Evolutionary conservation across 2,888 invertebrate genomes (phyloP), one percentile per base, ranked within the genome.

Genomic region (Pasiphila rectangulata): DNA sequence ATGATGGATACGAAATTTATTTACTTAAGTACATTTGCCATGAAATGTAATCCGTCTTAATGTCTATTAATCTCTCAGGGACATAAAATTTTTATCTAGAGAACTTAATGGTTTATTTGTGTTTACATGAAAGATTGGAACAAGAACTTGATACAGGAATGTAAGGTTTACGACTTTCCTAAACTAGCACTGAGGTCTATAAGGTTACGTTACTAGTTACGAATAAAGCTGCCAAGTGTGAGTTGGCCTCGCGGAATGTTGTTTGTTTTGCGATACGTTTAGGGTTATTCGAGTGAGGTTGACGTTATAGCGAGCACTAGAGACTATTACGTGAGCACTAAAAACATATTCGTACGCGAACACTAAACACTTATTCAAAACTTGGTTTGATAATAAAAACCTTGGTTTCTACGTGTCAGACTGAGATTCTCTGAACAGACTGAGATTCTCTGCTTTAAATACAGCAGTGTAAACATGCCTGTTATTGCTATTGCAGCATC

Each of bases 1-100:
- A 86, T 82, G 84, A 76, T 74, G 73, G 75, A 81, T 80, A 75
- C 77, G 63, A 72, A 75, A 80, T 80, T 73, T 81, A 81, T 83
- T 77, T 77, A 78, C 77, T 79, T 80, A 80, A 78, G 72, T 78
- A 81, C 78, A 68, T 76, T 73, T 67, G 63, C 72, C 69, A 67
- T 82, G 78, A 78, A 80, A 81, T 74, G 69, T 83, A 75, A 83
- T 83, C 78, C 79, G 72, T 77, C 70, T 67, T 73, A 78, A 73
- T 59, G 67, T 59, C 73, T 73, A 84, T 85, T 84, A 84, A 86
- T 84, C 81, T 78, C 66, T 50, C 56, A 66, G 73, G 72, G 69
- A 75, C 77, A 72, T 74, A 61, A 70, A 62, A 64, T 58, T 66
- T 54, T 66, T 71, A 67, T 68, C 66, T 65, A 56, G 50, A 64